Evolutionary conservation across 2,113 vertebrate species (phyloP), one percentile per base, ranked within the genome.

Genomic region (Grantiella picta): DNA sequence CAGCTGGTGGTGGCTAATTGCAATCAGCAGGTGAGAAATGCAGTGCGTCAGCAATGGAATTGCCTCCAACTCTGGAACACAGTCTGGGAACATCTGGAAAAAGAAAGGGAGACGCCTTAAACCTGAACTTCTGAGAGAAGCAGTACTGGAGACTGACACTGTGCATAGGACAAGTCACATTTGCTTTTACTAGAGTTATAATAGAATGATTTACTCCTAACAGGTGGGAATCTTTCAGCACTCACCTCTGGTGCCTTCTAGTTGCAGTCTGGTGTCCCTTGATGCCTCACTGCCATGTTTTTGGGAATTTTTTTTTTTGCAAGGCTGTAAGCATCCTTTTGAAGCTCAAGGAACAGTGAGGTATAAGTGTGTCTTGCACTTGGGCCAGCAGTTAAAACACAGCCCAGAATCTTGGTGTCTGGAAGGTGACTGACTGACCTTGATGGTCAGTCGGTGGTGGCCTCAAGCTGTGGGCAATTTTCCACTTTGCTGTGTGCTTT

Each of bases 1-100:
- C 96, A 97, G 97, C 90, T 97, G 96, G 96, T 59, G 61, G 86
- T 89, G 64, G 95, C 93, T 97, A 97, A 97, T 98, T 97, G 97
- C 95, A 97, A 90, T 95, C 96, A 97, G 97, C 96, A 97, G 97
- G 96, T 97, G 97, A 96, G 95, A 98, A 97, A 96, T 94, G 91
- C 91, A 97, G 94, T 50, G 12, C 94, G 96, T 95, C 95, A 78
- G 84, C 97, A 97, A 96, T 18, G 14, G 88, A 97, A 97, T 89
- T 92, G 89, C 72, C 86, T 96, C 76, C 70, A 95, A 42, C 59
- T 64, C 87, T 93, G 87, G 77, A 85, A 97, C 61, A 61, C 29
- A 44, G 94, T 96, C 93, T 97, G 94, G 90, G 90, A 96, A 95
- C 8, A 23, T 76, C 86, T 12, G 21, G 65, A 75, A 94, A 94